These are phyloP conservation scores for Crocallis elinguaria DNA, from an alignment of 2,888 invertebrate species.

Conservation along the genomic window DNA sequence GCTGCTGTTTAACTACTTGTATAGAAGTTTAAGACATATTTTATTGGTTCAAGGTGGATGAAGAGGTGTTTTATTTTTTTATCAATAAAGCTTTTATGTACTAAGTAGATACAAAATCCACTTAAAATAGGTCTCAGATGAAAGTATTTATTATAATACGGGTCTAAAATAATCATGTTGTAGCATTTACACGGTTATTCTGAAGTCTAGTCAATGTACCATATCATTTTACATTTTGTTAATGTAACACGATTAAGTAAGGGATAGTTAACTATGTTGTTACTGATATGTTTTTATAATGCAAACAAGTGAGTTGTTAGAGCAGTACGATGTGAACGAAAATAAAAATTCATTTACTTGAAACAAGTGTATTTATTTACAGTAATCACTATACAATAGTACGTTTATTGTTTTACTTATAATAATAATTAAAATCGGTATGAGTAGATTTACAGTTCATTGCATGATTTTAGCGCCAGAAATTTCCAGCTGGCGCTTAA, in stretches of 20 bases:
- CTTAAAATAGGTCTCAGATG: too few species aligned
- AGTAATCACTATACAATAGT: background rate
- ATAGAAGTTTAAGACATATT: too few species aligned
- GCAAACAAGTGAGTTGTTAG: slow-evolving; percentile 79
- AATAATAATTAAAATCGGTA: too few species aligned
- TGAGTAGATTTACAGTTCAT: too few species aligned
- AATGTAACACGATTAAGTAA: slow-evolving; percentile 57
- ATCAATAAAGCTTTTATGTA: background rate
- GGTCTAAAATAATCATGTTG: slow-evolving; percentile 10
- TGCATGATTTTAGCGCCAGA: too few species aligned
- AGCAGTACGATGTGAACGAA: slow-evolving; percentile 80
- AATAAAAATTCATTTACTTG: slow-evolving; percentile 79
- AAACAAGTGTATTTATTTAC: slow-evolving; percentile 43
- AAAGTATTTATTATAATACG: too few species aligned
- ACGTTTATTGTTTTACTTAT: background rate
- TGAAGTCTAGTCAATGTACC: slow-evolving; percentile 77
- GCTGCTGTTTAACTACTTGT: too few species aligned
- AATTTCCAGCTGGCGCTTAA: too few species aligned
- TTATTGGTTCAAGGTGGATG: too few species aligned
- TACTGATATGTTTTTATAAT: slow-evolving; percentile 82
- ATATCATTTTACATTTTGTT: slow-evolving; percentile 82
- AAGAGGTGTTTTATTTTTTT: too few species aligned
- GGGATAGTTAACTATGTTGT: slow-evolving; percentile 80
- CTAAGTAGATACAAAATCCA: background rate
- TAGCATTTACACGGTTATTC: slow-evolving; percentile 52